These are phyloP conservation scores for Castor canadensis DNA, from an alignment of 2,113 vertebrate genomes.

Conservation along the genomic window DNA sequence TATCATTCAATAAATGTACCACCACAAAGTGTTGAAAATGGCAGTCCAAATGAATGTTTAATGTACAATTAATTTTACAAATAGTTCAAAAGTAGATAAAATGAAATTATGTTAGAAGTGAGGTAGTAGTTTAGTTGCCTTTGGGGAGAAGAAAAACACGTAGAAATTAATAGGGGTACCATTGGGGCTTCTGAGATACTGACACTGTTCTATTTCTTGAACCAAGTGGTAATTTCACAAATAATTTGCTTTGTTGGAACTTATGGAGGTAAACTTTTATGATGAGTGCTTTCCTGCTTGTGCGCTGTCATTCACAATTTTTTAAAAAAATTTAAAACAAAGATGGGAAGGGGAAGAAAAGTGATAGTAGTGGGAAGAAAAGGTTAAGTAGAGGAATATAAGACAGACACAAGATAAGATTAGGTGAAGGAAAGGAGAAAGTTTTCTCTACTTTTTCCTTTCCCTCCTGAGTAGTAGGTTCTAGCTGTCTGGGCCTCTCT, in stretches of 20 bases:
- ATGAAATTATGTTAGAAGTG: neutral
- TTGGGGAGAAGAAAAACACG: neutral
- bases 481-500: neutral
- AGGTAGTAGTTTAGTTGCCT: neutral
- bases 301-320: neutral
- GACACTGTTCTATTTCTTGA: neutral
- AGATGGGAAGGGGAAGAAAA: neutral
- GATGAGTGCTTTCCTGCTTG: neutral
- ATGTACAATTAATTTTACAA: neutral
- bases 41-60: neutral
- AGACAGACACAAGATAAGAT: no score
- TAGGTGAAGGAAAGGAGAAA: neutral
- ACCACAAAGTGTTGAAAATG: neutral
- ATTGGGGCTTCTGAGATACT: neutral
- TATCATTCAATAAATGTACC: neutral
- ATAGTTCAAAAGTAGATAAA: neutral
- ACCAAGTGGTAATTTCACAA: neutral
- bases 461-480: neutral
- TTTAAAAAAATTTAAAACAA: neutral
- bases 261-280: neutral
- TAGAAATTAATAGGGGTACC: neutral
- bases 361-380: neutral
- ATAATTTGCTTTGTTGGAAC: neutral
- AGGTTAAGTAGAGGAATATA: neutral
- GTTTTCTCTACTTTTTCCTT: neutral